A percentile compares a stretch with the other conserved stretches of the same genome.
phyloP scores from a whole-genome alignment of 2,888 invertebrate genomes.

The Limnephilus rhombicus region DNA sequence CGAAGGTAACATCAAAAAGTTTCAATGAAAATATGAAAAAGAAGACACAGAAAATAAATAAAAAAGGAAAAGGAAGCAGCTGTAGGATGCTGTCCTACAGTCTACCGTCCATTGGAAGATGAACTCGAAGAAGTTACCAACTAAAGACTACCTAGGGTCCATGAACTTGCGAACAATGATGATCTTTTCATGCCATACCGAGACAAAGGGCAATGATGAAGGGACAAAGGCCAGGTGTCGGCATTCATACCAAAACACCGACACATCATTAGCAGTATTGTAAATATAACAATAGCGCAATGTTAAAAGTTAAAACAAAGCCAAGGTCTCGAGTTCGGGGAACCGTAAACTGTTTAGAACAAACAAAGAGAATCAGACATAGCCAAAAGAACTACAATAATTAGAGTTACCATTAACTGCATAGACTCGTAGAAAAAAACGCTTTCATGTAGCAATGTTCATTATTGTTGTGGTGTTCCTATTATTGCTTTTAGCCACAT shows the following conservation, averaged over 20 bases:
- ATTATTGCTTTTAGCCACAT: neutral
- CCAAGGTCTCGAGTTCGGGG: conserved; percentile 32
- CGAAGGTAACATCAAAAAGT: no score
- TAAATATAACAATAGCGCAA: neutral
- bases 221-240: conserved; percentile 21
- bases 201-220: neutral
- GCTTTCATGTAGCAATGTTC: neutral
- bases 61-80: no score
- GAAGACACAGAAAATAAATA: no score
- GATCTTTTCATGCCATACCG: neutral
- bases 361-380: neutral
- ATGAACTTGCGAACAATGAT: neutral
- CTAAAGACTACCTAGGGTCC: neutral
- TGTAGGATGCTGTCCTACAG: no score
- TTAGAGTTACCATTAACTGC: neutral
- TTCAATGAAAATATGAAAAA: no score
- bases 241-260: neutral
- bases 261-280: neutral
- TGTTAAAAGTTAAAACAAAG: neutral
- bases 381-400: neutral
- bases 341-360: conserved; percentile 2
- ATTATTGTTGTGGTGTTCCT: neutral
- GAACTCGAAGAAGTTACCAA: neutral
- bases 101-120: no score
- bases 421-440: neutral